Conservation (phyloP, 2,888 invertebrate genomes). For the Monochamus alternatus region DNA sequence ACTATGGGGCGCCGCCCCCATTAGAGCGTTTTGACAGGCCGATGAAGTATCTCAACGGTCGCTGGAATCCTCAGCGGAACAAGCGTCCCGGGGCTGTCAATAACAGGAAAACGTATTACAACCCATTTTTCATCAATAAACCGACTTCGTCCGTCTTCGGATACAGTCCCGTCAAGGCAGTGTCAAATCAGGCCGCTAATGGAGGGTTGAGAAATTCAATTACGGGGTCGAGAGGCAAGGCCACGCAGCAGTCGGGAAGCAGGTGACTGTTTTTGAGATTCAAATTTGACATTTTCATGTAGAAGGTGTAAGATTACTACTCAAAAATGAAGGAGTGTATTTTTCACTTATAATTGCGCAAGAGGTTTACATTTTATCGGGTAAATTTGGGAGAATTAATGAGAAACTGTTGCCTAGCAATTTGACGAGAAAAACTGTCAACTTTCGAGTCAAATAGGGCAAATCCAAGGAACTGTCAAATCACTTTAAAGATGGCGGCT, state of each 20-base stretch:
- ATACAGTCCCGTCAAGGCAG: constrained; percentile 46
- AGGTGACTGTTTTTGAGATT: constrained; percentile 4
- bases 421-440: too few species aligned
- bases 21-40: constrained; percentile 49
- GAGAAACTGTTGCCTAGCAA: too few species aligned
- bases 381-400: too few species aligned
- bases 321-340: too few species aligned
- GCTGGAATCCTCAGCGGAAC: constrained; percentile 54
- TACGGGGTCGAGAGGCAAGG: background rate
- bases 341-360: too few species aligned
- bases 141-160: constrained; percentile 43
- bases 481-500: too few species aligned
- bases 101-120: constrained; percentile 52
- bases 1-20: constrained; percentile 3
- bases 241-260: background rate
- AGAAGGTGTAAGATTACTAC: too few species aligned
- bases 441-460: too few species aligned
- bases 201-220: constrained; percentile 15
- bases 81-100: constrained; percentile 51
- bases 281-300: background rate
- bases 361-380: too few species aligned
- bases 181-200: constrained; percentile 18
- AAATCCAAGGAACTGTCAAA: too few species aligned
- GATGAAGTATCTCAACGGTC: constrained; percentile 46
- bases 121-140: constrained; percentile 53